phyloP scores from a whole-genome alignment of 2,113 vertebrate species.

The Herpetotheres cachinnans region DNA sequence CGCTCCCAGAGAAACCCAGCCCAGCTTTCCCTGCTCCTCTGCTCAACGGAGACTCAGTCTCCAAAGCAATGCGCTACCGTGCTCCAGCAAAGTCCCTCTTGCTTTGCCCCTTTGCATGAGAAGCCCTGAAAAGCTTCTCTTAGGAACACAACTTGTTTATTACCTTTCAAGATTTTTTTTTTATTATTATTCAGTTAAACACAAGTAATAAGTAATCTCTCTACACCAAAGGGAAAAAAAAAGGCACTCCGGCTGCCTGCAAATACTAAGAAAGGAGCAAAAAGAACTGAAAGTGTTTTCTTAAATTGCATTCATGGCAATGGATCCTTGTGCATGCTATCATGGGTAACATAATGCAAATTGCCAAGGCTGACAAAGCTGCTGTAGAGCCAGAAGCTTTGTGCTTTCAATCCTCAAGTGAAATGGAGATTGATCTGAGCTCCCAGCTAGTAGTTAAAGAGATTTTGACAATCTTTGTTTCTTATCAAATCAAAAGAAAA shows the following conservation, averaged over 20 bases:
- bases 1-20: not conserved
- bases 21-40: not conserved
- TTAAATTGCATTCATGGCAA: slow-evolving; percentile 1
- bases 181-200: not conserved
- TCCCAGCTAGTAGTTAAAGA: not conserved
- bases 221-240: not conserved
- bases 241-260: not conserved
- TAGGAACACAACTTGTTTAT: not conserved
- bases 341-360: slow-evolving; percentile 42
- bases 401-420: not conserved
- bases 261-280: slow-evolving; percentile 23
- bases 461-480: slow-evolving; percentile 27
- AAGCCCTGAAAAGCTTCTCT: not conserved
- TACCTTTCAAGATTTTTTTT: not conserved
- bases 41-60: not conserved
- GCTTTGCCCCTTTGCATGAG: not conserved
- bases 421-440: not conserved
- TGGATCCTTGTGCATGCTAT: slow-evolving; percentile 24
- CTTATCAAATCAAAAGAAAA: slow-evolving; percentile 22
- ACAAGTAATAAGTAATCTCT: slow-evolving; percentile 11
- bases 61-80: not conserved
- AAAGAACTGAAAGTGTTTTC: slow-evolving; percentile 10
- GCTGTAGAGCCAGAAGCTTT: slow-evolving; percentile 33
- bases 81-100: not conserved
- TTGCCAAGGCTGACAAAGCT: slow-evolving; percentile 44